These are phyloP conservation scores for Pipistrellus nathusii DNA, from an alignment of 2,797 vertebrate genomes.

Conservation along the genomic window DNA sequence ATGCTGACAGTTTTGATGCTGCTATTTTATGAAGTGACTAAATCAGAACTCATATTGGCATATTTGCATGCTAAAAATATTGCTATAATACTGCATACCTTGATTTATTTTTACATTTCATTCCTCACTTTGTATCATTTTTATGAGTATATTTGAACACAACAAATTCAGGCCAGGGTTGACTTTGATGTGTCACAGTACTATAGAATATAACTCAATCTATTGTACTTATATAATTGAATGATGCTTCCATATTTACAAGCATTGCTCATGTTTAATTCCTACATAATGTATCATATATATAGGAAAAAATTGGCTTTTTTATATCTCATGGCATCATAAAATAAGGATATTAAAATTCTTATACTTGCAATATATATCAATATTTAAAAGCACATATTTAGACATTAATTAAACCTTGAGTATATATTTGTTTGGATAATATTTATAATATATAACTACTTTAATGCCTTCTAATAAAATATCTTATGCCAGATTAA, in stretches of 20 bases:
- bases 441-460: conserved; percentile 21
- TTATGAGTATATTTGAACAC: not conserved
- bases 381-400: not conserved
- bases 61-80: conserved; percentile 15
- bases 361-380: not conserved
- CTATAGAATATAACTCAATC: not conserved
- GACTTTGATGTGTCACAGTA: not conserved
- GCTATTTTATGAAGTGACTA: conserved; percentile 10
- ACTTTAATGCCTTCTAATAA: not conserved
- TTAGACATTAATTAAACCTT: not conserved
- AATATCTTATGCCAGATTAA: not conserved
- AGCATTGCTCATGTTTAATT: not conserved
- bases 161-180: not conserved
- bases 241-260: not conserved
- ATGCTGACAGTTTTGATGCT: conserved; percentile 30
- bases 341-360: conserved; percentile 30
- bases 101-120: conserved; percentile 10
- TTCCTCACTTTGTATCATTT: conserved; percentile 1
- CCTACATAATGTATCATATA: not conserved
- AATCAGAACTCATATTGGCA: conserved; percentile 4
- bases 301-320: not conserved
- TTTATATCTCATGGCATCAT: not conserved
- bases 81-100: not conserved
- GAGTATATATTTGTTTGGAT: not conserved
- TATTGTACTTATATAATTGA: not conserved